Base-by-base conservation (phyloP, 2,888 invertebrate genomes). In the Rhagonycha lutea region DNA sequence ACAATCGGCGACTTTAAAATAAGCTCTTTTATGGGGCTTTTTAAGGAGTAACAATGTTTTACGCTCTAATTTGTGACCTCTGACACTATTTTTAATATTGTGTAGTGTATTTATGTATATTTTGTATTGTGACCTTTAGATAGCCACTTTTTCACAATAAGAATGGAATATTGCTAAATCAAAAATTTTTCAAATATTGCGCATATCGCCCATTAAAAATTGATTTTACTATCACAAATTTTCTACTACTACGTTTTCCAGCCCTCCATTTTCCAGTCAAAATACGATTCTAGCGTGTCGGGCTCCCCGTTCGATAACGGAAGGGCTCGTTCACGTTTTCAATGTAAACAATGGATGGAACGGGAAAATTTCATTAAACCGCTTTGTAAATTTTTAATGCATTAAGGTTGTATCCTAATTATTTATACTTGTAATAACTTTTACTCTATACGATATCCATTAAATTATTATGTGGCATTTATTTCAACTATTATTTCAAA, bases 251-350 rank as follows among this genome's bases (percentile, higher is more conserved):
- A 47, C 47, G 14, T 65, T 65, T 62, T 26, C n/a, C 63, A 24
- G 47, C 60, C 69, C 69, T 69, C 69, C 69, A 65, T 65, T 65
- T 69, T 69, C 69, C 70, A 73, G 75, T 69, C 75, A 75, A 75
- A 73, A 76, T 73, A 70, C 73, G 69, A 76, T 32, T 68, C 60
- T 68, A 60, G 73, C 76, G 72, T 73, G 73, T 73, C 68, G 65
- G 68, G 60, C 14, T 47, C 63, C 71, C 63, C 73, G 73, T 71
- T 76, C 76, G 71, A 76, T 76, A 76, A 76, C 73, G 26, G 62
- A 67, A 73, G 70, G 76, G 76, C 73, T 76, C 60, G 76, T 76
- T 76, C 76, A 76, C 76, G 32, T 73, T 69, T 65, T 26, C 67
- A 61, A 60, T 29, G 18, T 62, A 32, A 26, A 62, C 29, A 71